Evolutionary conservation across 64 coral and sea anemone genomes (phyloP).

Genomic region (Stichodactyla helianthus): DNA sequence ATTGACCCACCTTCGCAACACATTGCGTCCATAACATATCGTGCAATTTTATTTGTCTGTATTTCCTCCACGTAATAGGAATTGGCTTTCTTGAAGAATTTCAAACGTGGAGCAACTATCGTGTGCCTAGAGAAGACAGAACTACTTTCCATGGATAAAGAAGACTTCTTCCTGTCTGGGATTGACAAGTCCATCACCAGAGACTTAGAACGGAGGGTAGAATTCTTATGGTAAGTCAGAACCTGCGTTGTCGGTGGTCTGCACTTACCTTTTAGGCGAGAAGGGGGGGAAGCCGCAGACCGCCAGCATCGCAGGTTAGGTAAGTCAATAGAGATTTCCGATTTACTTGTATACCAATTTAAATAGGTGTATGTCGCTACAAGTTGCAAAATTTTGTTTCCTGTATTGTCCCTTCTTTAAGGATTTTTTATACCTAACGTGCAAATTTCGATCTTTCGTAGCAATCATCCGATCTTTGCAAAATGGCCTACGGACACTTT

Average conservation of each 20-base stretch:
- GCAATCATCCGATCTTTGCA: constrained; percentile 54
- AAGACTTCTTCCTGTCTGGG: constrained; percentile 72
- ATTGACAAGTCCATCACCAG: constrained; percentile 68
- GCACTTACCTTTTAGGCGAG: no score
- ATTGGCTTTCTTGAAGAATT: constrained; percentile 69
- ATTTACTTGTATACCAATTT: no score
- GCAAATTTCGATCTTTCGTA: not conserved
- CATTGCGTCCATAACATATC: no score
- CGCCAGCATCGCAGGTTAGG: no score
- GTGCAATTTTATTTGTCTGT: not conserved
- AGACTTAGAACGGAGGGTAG: constrained; percentile 62
- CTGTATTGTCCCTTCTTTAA: no score
- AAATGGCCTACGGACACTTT: constrained; percentile 59
- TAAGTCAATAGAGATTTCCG: no score
- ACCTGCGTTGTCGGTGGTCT: no score
- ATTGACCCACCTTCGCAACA: no score
- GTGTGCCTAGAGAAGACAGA: constrained; percentile 85
- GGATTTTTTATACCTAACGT: no score
- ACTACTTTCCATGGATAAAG: constrained; percentile 72
- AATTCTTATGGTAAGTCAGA: constrained; percentile 72
- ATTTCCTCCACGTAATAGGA: constrained; percentile 38
- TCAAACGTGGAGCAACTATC: constrained; percentile 73
- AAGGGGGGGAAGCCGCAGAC: no score
- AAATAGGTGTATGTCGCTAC: no score
- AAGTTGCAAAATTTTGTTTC: no score